A percentile compares a stretch with the other conserved stretches of the same genome.
Conservation (phyloP, 2,888 invertebrate genomes). For the Lasioglossum malachurum region DNA sequence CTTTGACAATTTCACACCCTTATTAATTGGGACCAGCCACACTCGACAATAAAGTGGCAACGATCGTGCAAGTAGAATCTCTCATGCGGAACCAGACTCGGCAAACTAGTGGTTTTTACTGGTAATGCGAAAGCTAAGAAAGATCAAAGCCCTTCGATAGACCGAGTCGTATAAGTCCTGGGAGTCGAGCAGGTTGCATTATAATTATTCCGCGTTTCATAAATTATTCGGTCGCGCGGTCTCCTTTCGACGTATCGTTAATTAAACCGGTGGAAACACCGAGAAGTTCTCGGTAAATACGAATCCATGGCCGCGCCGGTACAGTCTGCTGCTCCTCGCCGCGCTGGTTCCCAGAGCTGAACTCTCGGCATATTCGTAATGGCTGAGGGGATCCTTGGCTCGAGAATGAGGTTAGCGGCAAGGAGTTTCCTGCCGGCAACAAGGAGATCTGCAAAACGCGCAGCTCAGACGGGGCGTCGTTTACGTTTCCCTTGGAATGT, state of each 20-base stretch:
- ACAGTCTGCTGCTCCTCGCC: constrained; percentile 11
- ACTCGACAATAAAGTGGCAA: not conserved
- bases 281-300: constrained; percentile 65
- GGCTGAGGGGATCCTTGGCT: constrained; percentile 28
- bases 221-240: constrained; percentile 31
- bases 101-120: not conserved
- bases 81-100: not conserved
- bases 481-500: constrained; percentile 24
- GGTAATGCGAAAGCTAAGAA: not conserved
- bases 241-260: constrained; percentile 59
- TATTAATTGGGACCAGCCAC: not conserved
- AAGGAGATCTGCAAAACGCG: constrained; percentile 34
- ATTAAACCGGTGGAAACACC: constrained; percentile 59
- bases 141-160: not conserved
- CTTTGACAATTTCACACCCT: not conserved
- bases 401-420: constrained; percentile 23
- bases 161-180: not conserved
- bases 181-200: not conserved
- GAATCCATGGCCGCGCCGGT: constrained; percentile 24
- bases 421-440: constrained; percentile 17
- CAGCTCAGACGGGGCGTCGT: constrained; percentile 12
- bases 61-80: not conserved
- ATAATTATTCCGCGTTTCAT: constrained; percentile 11
- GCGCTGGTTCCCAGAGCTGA: not conserved
- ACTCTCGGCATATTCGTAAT: constrained; percentile 47